Evolutionary conservation across 2,888 invertebrate species (phyloP).

Genomic region (Erebia epiphron): DNA sequence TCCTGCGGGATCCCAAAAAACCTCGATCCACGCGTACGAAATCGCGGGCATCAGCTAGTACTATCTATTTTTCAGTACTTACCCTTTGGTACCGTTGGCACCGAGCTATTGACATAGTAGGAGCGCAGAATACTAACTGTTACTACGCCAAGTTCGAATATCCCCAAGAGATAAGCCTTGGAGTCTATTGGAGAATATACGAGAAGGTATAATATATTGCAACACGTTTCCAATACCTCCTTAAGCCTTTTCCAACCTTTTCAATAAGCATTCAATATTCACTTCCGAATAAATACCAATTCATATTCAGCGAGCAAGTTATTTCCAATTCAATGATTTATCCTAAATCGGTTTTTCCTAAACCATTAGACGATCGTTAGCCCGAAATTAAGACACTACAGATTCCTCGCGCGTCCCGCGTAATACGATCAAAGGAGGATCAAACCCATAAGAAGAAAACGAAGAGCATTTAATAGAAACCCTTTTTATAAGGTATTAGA

Average conservation of each 20-base stretch:
- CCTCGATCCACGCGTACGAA: no score
- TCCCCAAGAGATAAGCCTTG: slow-evolving; percentile 1
- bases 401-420: slow-evolving; percentile 31
- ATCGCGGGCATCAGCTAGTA: no score
- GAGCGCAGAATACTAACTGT: no score
- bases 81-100: no score
- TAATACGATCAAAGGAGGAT: slow-evolving; percentile 34
- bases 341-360: slow-evolving; percentile 20
- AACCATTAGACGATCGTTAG: slow-evolving; percentile 28
- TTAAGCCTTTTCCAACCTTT: slow-evolving; percentile 3
- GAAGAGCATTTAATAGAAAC: slow-evolving; percentile 29
- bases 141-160: no score
- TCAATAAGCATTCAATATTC: slow-evolving; percentile 20
- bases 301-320: slow-evolving; percentile 16
- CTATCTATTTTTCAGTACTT: no score
- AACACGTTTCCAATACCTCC: neutral
- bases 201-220: neutral
- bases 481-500: slow-evolving; percentile 3
- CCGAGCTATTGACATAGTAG: neutral
- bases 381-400: slow-evolving; percentile 25
- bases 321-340: slow-evolving; percentile 24
- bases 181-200: neutral
- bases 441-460: slow-evolving; percentile 28
- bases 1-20: no score
- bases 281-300: neutral